phyloP scores from a whole-genome alignment of 2,113 vertebrate species.

The Aramus guarauna region DNA sequence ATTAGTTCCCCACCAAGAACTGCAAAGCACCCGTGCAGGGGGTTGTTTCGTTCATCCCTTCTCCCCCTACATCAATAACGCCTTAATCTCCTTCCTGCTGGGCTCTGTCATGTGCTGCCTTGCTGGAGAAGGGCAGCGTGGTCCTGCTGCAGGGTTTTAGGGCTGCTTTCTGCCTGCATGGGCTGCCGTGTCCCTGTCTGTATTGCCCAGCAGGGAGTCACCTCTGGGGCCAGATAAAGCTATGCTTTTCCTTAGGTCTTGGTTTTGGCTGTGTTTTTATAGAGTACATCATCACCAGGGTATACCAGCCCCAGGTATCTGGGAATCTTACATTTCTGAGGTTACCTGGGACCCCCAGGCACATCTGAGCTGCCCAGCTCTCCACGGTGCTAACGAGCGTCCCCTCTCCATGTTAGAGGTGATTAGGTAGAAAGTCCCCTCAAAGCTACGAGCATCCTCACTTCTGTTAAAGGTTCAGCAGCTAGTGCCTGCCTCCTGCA shows the following conservation, averaged over 20 bases:
- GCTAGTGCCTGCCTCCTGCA: not conserved
- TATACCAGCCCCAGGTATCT: not conserved
- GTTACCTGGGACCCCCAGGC: not conserved
- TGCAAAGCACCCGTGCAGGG: not conserved
- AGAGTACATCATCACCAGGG: not conserved
- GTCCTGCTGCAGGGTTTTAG: not conserved
- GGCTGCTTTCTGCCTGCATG: not conserved
- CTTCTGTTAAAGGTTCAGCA: not conserved
- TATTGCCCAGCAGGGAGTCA: not conserved
- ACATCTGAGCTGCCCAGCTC: not conserved
- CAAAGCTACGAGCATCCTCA: not conserved
- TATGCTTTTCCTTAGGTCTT: not conserved
- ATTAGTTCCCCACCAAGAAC: slow-evolving; percentile 30
- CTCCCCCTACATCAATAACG: not conserved
- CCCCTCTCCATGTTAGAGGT: not conserved
- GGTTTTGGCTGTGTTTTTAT: not conserved
- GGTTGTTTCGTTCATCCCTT: not conserved
- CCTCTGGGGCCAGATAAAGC: not conserved
- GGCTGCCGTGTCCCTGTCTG: not conserved
- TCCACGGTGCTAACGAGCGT: not conserved
- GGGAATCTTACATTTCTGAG: not conserved
- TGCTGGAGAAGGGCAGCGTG: not conserved
- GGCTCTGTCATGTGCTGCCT: not conserved
- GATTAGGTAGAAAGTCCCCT: not conserved
- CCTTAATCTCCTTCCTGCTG: slow-evolving; percentile 5